These are phyloP conservation scores for Sebastes alutus DNA, from an alignment of 2,797 vertebrate species.

Conservation along the genomic window DNA sequence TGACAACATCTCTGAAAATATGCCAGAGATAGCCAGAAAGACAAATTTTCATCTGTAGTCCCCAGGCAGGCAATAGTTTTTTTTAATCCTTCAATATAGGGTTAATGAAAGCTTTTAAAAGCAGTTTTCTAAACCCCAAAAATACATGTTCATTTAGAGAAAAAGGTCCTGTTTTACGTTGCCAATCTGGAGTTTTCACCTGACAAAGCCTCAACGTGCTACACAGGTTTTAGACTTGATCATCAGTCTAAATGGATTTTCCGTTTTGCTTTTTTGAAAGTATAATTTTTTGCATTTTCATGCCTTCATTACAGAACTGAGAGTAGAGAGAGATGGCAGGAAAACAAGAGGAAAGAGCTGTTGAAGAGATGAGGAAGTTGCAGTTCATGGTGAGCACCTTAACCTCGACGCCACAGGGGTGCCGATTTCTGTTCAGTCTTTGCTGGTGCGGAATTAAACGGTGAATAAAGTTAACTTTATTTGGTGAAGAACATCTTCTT, in stretches of 20 bases:
- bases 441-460: conserved; percentile 13
- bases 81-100: not conserved
- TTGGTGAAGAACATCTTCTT: conserved; percentile 32
- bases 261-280: not conserved
- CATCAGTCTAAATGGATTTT: not conserved
- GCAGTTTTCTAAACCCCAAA: not conserved
- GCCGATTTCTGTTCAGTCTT: not conserved
- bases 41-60: too few species aligned
- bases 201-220: not conserved
- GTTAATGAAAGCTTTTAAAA: not conserved
- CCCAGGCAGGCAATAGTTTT: not conserved
- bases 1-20: too few species aligned
- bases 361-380: not conserved
- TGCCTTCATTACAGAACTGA: not conserved
- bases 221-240: not conserved
- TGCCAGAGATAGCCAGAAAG: too few species aligned
- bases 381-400: not conserved
- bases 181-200: not conserved
- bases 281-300: not conserved
- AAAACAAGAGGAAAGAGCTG: not conserved
- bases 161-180: not conserved
- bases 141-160: not conserved
- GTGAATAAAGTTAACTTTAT: conserved; percentile 57
- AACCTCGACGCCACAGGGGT: not conserved
- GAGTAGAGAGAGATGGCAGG: not conserved